phyloP scores from a whole-genome alignment of 2,797 vertebrate species.

The Galago senegalensis region DNA sequence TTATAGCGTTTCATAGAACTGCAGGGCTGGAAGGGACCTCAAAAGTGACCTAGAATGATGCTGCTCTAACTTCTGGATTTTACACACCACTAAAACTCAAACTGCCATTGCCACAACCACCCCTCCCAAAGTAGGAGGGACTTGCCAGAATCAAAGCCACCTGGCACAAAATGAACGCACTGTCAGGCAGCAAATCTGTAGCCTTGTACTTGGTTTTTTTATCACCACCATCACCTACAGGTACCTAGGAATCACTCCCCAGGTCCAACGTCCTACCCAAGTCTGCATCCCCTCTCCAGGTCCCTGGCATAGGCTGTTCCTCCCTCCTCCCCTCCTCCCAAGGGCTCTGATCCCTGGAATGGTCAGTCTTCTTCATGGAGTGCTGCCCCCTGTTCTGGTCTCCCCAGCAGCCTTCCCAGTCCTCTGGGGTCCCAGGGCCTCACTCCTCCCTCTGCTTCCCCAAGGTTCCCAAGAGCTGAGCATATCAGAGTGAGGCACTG shows the following conservation, averaged over 20 bases:
- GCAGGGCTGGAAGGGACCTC: not conserved
- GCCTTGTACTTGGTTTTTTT: not conserved
- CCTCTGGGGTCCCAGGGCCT: not conserved
- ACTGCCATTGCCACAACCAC: not conserved
- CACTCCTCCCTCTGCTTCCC: not conserved
- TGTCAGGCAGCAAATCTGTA: not conserved
- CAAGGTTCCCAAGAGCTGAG: not conserved
- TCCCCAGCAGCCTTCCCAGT: not conserved
- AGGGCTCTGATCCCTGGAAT: not conserved
- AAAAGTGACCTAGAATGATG: not conserved
- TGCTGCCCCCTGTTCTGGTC: not conserved
- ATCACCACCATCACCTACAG: not conserved
- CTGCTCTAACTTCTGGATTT: conserved; percentile 2
- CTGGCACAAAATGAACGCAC: not conserved
- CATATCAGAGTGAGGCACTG: not conserved
- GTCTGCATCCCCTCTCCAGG: not conserved
- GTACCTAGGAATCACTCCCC: not conserved
- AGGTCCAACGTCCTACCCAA: not conserved
- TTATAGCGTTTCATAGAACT: not conserved
- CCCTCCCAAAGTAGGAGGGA: not conserved
- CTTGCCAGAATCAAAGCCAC: not conserved
- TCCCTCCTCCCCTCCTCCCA: too few species aligned
- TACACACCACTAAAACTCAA: not conserved
- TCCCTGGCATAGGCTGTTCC: not conserved
- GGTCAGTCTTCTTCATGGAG: not conserved